A percentile compares a stretch with the other conserved stretches of the same genome.
Conservation (phyloP, 2,888 invertebrate species). For the Dicyrtoma fusca region DNA sequence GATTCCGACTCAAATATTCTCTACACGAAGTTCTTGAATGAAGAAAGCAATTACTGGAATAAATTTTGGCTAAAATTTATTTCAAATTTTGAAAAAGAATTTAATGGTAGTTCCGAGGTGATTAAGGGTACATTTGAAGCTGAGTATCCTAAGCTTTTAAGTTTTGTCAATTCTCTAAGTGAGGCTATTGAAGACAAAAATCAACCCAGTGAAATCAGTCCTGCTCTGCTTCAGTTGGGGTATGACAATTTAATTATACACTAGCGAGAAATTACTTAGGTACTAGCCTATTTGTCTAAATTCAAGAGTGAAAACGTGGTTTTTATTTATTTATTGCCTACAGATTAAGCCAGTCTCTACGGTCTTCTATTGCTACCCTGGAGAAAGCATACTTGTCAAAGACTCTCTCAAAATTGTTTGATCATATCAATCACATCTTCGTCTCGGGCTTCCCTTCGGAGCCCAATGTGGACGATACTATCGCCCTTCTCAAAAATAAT, state of each 20-base stretch:
- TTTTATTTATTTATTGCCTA: neutral
- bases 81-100: constrained; percentile 45
- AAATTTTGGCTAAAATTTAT: constrained; percentile 52
- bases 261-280: neutral
- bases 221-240: constrained; percentile 9
- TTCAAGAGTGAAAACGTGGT: no score
- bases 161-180: constrained; percentile 67
- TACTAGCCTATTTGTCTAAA: no score
- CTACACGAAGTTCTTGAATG: constrained; percentile 22
- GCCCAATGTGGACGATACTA: constrained; percentile 73
- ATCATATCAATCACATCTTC: constrained; percentile 83
- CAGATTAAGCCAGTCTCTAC: constrained; percentile 56
- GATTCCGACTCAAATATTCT: constrained; percentile 26
- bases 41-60: constrained; percentile 29
- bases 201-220: constrained; percentile 17
- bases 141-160: constrained; percentile 83
- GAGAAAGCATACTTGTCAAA: constrained; percentile 84
- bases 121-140: constrained; percentile 83
- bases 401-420: constrained; percentile 78
- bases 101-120: constrained; percentile 60
- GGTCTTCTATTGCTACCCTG: constrained; percentile 69
- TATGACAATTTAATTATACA: neutral
- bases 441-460: constrained; percentile 70
- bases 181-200: constrained; percentile 47
- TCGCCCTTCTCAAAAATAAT: constrained; percentile 61